phyloP scores from a whole-genome alignment of 2,797 vertebrate species.

The Ctenosaura bakeri region DNA sequence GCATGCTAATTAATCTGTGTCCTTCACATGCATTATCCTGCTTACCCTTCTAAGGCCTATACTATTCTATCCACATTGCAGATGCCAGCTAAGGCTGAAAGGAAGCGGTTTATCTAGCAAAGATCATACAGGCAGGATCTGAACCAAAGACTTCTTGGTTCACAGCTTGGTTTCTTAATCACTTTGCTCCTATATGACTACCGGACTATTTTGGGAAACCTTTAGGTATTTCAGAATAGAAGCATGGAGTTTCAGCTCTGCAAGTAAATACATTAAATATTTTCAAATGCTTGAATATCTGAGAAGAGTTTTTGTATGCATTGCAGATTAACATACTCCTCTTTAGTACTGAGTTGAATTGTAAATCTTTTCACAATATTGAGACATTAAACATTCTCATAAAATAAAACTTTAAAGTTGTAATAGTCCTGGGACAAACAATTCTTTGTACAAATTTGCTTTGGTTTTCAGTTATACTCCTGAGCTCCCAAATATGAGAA shows the following conservation, averaged over 20 bases:
- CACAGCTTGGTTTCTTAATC: neutral
- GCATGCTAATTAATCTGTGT: neutral
- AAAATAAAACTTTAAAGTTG: neutral
- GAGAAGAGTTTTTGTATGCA: neutral
- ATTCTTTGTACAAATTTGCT: neutral
- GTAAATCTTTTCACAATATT: neutral
- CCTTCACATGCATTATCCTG: neutral
- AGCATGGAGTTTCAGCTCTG: neutral
- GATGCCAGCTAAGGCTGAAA: neutral
- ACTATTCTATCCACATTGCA: neutral
- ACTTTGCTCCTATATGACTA: neutral
- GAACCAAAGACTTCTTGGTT: neutral
- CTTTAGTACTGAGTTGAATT: neutral
- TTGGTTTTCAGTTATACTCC: neutral
- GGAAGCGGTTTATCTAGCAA: neutral
- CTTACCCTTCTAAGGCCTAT: neutral
- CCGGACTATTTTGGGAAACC: neutral
- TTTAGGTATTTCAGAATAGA: neutral
- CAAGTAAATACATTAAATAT: neutral
- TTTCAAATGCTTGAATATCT: neutral
- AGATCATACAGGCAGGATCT: neutral
- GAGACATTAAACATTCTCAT: neutral
- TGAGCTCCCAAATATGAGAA: neutral
- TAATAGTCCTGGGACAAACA: neutral
- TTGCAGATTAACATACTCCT: neutral